A percentile compares a stretch with the other conserved stretches of the same genome.
phyloP scores from a whole-genome alignment of 2,113 vertebrate genomes.

The Ramphastos sulfuratus region DNA sequence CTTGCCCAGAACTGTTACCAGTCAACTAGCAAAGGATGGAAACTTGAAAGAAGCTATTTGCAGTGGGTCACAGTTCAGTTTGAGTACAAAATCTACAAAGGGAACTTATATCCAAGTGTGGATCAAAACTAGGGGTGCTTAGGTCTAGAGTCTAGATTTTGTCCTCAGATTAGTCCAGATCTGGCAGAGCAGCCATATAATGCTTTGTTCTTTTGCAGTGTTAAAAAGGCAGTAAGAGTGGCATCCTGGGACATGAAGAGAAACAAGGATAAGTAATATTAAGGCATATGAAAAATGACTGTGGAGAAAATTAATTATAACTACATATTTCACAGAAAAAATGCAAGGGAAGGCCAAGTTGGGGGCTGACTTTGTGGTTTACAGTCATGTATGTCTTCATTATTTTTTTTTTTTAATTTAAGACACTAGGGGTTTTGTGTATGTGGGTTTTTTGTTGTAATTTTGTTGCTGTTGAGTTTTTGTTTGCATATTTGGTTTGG shows the following conservation, averaged over 20 bases:
- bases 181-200: not conserved
- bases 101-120: not conserved
- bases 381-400: not conserved
- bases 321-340: not conserved
- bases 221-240: not conserved
- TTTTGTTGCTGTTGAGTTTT: too few relatives aligned
- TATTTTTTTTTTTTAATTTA: not conserved
- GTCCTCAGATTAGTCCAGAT: not conserved
- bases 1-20: not conserved
- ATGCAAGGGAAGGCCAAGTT: not conserved
- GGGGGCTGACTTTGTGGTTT: not conserved
- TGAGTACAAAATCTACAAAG: not conserved
- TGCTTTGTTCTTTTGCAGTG: not conserved
- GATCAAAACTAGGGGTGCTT: not conserved
- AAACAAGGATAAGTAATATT: not conserved
- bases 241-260: not conserved
- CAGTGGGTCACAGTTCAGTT: not conserved
- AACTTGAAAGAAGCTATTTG: rapidly evolving
- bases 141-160: not conserved
- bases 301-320: not conserved
- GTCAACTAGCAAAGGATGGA: not conserved
- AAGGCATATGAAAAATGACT: not conserved
- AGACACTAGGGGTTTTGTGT: not conserved
- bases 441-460: not conserved
- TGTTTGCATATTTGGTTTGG: not conserved